Evolutionary conservation across 2,113 vertebrate genomes (phyloP), one percentile per base, ranked within the genome.

Genomic region (Motacilla tschutschensis): DNA sequence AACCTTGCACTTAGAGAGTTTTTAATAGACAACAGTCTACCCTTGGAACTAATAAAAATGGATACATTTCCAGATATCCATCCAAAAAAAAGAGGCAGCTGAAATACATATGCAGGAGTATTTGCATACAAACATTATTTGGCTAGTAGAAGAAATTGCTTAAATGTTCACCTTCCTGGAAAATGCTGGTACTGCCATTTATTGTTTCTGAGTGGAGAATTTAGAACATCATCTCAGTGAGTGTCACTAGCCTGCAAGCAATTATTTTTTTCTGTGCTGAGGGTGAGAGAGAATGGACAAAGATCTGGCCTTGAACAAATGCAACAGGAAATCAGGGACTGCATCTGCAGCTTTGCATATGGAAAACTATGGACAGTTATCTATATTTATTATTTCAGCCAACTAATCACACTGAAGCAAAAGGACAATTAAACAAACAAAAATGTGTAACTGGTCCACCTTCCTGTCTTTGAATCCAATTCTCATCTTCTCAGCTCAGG

Each of bases 71-170:
- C 47, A 88, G 81, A 91, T 91, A 91, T 21, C 79, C 76, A 90
- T 88, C 88, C 85, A 77, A 90, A 90, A 90, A 71, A 43, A 74
- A 82, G 78, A 87, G 84, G 59, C 50, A 80, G 75, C 38, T 77
- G 75, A 82, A 90, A 80, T 47, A 72, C 35, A 69, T 33, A 79
- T 7, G 33, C 51, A 79, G 80, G 17, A 57, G 24, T 21, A 91
- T 93, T 85, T 93, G 83, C 94, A 94, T 86, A 69, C 29, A 91
- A 88, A 69, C 67, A 81, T 69, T 88, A 91, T 80, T 55, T 81
- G 66, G 80, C 88, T 83, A 0, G 0, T 1, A 9, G 74, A 81
- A 62, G 71, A 81, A 83, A 55, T 4, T 70, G 31, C 81, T 89
- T 79, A 79, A 88, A 91, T 83, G 67, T 78, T 81, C 86, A 53